phyloP scores from a whole-genome alignment of 2,888 invertebrate genomes.

The Melitaea athalia region DNA sequence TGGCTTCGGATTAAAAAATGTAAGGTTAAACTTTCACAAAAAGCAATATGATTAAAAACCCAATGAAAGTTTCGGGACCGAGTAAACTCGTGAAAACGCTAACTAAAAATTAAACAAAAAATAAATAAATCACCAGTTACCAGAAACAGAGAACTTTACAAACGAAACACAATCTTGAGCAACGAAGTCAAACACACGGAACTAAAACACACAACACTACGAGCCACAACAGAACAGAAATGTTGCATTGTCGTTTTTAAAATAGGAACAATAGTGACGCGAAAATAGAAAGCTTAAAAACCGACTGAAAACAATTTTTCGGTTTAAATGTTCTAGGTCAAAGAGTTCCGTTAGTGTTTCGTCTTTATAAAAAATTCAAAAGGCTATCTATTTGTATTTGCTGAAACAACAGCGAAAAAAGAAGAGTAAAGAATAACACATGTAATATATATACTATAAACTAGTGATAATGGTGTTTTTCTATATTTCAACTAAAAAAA shows the following conservation, averaged over 20 bases:
- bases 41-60: too few species aligned
- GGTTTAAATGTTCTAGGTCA: conserved; percentile 19
- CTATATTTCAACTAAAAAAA: too few species aligned
- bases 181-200: background rate
- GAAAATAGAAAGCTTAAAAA: conserved; percentile 8
- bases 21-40: too few species aligned
- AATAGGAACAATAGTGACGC: conserved; percentile 18
- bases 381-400: too few species aligned
- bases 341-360: conserved; percentile 11
- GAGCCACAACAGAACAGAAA: background rate
- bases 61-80: background rate
- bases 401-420: too few species aligned
- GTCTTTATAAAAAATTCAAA: background rate
- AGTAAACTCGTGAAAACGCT: background rate
- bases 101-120: background rate
- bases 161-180: background rate
- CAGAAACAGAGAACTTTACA: background rate
- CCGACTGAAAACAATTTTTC: conserved; percentile 21
- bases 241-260: conserved; percentile 12
- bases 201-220: background rate
- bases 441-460: too few species aligned
- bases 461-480: too few species aligned
- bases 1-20: too few species aligned
- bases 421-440: too few species aligned
- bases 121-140: background rate